phyloP scores from a whole-genome alignment of 2,113 vertebrate genomes.

The Tylochromis polylepis region DNA sequence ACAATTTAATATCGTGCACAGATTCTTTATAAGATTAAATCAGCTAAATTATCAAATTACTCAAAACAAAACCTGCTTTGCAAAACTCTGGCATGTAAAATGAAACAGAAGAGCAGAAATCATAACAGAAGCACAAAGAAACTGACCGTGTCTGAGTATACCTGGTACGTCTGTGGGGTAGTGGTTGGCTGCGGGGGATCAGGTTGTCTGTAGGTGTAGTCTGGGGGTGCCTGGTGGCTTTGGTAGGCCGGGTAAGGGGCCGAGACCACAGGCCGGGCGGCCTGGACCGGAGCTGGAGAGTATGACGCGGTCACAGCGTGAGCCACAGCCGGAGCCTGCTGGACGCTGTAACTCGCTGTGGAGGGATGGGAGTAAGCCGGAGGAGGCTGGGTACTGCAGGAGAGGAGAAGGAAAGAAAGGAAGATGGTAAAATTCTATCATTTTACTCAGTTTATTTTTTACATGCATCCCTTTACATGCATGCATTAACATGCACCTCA shows the following conservation, averaged over 20 bases:
- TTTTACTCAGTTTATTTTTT: not conserved
- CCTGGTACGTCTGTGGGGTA: slow-evolving; percentile 73
- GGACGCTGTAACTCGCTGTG: slow-evolving; percentile 63
- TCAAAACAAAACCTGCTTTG: not conserved
- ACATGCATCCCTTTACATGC: not conserved
- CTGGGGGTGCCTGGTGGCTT: slow-evolving; percentile 61
- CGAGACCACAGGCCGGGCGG: slow-evolving; percentile 46
- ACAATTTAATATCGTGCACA: not conserved
- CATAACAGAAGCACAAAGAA: slow-evolving; percentile 3
- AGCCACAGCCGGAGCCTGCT: slow-evolving; percentile 56
- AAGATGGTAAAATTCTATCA: not conserved
- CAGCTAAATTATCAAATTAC: not conserved
- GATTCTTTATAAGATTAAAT: not conserved
- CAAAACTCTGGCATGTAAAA: not conserved
- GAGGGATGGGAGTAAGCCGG: slow-evolving; percentile 65
- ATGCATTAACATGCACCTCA: not conserved
- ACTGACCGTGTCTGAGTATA: slow-evolving; percentile 72
- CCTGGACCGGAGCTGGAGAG: slow-evolving; percentile 53
- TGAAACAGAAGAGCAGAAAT: not conserved
- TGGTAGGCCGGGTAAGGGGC: slow-evolving; percentile 62
- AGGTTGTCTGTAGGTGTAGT: slow-evolving; percentile 62
- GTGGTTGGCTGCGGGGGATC: slow-evolving; percentile 64
- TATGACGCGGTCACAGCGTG: slow-evolving; percentile 67
- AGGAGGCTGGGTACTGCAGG: slow-evolving; percentile 66
- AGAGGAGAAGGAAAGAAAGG: not conserved